phyloP scores from a whole-genome alignment of 1,140 invertebrate species.

The Megalonaias nervosa region DNA sequence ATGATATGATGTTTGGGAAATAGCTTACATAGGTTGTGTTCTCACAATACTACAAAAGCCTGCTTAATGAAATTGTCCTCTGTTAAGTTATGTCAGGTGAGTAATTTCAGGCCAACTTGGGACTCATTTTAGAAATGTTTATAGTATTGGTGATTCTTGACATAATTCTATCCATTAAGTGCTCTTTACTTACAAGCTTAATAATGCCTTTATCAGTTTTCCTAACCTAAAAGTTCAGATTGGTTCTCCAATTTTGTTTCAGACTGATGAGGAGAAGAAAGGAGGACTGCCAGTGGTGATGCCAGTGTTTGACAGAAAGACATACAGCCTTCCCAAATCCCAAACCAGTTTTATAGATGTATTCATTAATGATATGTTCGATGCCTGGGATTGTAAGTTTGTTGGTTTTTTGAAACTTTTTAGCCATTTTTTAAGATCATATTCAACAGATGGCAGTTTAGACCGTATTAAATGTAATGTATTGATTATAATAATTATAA shows the following conservation, averaged over 20 bases:
- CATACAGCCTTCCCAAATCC: slow-evolving; percentile 95
- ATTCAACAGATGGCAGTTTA: neutral
- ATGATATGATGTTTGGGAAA: too few relatives aligned
- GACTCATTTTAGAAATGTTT: too few relatives aligned
- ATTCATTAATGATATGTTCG: slow-evolving; percentile 97
- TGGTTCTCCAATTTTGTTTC: slow-evolving; percentile 44
- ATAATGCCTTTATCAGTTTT: too few relatives aligned
- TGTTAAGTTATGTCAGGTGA: too few relatives aligned
- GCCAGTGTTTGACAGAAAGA: slow-evolving; percentile 94
- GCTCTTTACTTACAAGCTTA: too few relatives aligned
- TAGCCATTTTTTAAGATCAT: neutral
- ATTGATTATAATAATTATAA: neutral
- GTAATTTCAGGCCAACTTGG: too few relatives aligned
- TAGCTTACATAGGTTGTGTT: too few relatives aligned
- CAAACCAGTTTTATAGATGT: slow-evolving; percentile 98
- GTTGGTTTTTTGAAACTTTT: neutral
- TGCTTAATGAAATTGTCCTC: too few relatives aligned
- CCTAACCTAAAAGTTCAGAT: too few relatives aligned
- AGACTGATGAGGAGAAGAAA: slow-evolving; percentile 94
- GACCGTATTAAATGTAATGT: neutral
- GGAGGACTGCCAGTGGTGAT: slow-evolving; percentile 91
- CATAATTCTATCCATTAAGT: too few relatives aligned
- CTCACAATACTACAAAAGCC: too few relatives aligned
- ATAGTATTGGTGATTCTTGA: too few relatives aligned
- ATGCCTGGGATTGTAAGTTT: slow-evolving; percentile 92